phyloP scores from a whole-genome alignment of 2,797 vertebrate genomes.

The Pterois miles region DNA sequence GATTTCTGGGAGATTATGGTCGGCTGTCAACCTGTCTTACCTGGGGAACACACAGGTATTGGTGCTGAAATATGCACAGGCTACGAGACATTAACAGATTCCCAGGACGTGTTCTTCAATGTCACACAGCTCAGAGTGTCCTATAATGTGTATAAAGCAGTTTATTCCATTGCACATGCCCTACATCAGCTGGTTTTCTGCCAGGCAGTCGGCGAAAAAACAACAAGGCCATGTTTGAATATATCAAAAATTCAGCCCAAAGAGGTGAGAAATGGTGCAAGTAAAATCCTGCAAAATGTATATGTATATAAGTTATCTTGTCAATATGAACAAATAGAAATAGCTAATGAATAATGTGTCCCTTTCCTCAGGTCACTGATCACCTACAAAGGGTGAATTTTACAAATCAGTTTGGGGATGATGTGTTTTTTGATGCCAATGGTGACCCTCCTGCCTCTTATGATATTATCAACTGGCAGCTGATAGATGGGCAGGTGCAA shows the following conservation, averaged over 20 bases:
- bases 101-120: conserved; percentile 76
- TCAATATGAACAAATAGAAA: neutral
- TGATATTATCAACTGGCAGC: conserved; percentile 85
- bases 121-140: conserved; percentile 79
- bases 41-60: neutral
- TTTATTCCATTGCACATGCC: conserved; percentile 82
- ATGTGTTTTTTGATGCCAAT: conserved; percentile 80
- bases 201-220: conserved; percentile 33
- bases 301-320: neutral
- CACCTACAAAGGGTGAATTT: conserved; percentile 74
- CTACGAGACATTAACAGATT: conserved; percentile 65
- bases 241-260: conserved; percentile 66
- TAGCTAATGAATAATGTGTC: neutral
- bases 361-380: conserved; percentile 65
- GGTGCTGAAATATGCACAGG: conserved; percentile 67
- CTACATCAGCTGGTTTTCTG: conserved; percentile 79
- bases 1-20: conserved; percentile 81
- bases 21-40: conserved; percentile 67
- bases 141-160: conserved; percentile 85
- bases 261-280: conserved; percentile 60
- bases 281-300: neutral
- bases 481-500: conserved; percentile 76
- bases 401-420: conserved; percentile 72
- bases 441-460: conserved; percentile 81
- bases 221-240: conserved; percentile 59